These are phyloP conservation scores for Heliconius congener DNA, from an alignment of 1,140 invertebrate species.

Conservation along the genomic window DNA sequence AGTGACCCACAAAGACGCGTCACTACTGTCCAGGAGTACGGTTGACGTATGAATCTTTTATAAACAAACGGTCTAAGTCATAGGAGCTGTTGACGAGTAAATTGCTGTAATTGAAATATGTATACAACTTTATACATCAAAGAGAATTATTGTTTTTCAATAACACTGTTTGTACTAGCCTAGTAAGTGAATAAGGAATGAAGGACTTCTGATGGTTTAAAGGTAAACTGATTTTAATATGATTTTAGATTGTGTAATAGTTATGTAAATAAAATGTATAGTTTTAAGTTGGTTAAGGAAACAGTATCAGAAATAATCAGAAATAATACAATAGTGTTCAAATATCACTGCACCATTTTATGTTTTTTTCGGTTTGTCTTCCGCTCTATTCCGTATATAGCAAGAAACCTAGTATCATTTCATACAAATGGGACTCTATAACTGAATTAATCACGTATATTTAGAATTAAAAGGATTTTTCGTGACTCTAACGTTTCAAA, in stretches of 20 bases:
- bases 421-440: too few relatives aligned
- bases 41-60: slow-evolving; percentile 53
- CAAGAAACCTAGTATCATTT: too few relatives aligned
- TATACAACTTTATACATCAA: slow-evolving; percentile 1
- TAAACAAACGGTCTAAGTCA: slow-evolving; percentile 41
- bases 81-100: slow-evolving; percentile 31
- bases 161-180: not conserved
- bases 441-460: too few relatives aligned
- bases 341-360: too few relatives aligned
- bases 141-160: slow-evolving; percentile 6
- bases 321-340: too few relatives aligned
- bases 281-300: too few relatives aligned
- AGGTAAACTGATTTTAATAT: not conserved
- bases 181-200: not conserved
- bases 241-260: not conserved
- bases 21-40: slow-evolving; percentile 43
- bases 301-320: too few relatives aligned
- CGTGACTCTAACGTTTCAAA: too few relatives aligned
- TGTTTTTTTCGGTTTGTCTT: too few relatives aligned
- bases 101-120: slow-evolving; percentile 21
- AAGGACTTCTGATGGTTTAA: not conserved
- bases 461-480: too few relatives aligned
- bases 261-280: too few relatives aligned
- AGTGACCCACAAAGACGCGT: slow-evolving; percentile 41
- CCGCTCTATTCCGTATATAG: too few relatives aligned